phyloP scores from a whole-genome alignment of 2,888 invertebrate species.

The Ormyrus rosae region DNA sequence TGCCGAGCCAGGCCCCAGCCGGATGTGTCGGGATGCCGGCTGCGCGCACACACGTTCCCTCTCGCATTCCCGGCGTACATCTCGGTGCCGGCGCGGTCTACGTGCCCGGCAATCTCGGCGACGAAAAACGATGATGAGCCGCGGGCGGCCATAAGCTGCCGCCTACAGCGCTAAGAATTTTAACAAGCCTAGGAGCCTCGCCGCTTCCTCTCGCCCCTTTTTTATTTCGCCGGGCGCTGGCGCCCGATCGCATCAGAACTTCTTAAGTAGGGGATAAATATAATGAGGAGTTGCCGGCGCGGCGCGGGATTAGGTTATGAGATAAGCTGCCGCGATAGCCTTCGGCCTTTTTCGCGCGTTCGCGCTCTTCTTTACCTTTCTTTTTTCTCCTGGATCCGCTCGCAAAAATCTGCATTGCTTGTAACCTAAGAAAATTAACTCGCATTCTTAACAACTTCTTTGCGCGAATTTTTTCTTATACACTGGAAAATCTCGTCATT shows the following conservation, averaged over 20 bases:
- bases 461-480: too few species aligned
- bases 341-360: slow-evolving; percentile 22
- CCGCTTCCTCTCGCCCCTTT: slow-evolving; percentile 11
- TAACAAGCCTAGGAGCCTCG: slow-evolving; percentile 64
- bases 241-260: slow-evolving; percentile 65
- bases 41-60: background rate
- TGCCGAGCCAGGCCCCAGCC: slow-evolving; percentile 1
- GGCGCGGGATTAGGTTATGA: slow-evolving; percentile 37
- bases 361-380: background rate
- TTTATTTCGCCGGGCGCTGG: slow-evolving; percentile 11
- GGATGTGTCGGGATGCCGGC: slow-evolving; percentile 26
- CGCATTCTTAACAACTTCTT: too few species aligned
- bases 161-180: slow-evolving; percentile 68
- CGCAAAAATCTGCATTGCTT: too few species aligned
- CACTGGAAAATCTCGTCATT: background rate
- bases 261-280: slow-evolving; percentile 65
- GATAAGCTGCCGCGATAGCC: slow-evolving; percentile 27
- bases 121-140: slow-evolving; percentile 44
- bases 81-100: background rate
- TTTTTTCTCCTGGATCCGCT: too few species aligned
- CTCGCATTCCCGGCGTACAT: slow-evolving; percentile 5
- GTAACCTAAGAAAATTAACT: too few species aligned
- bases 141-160: slow-evolving; percentile 23
- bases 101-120: slow-evolving; percentile 20
- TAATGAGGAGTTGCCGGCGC: slow-evolving; percentile 39